A percentile compares a stretch with the other conserved stretches of the same genome.
Conservation (phyloP, 2,113 vertebrate genomes). For the Puntigrus tetrazona region DNA sequence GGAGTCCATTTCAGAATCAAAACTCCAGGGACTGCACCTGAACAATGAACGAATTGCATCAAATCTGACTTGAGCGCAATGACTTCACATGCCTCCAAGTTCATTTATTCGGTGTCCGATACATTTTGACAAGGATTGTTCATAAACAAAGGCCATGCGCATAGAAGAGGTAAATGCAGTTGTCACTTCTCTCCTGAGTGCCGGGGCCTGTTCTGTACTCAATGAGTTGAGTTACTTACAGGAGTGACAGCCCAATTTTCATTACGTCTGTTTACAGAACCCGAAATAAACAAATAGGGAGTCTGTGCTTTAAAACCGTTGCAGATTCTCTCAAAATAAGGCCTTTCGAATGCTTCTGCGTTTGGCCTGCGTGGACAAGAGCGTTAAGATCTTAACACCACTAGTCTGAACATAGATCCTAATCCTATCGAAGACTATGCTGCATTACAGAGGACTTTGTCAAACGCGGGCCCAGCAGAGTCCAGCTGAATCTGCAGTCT, state of each 20-base stretch:
- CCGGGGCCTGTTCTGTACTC: neutral
- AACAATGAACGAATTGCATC: neutral
- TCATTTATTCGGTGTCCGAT: neutral
- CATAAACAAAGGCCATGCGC: neutral
- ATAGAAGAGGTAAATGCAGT: neutral
- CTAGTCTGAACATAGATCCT: conserved; percentile 3
- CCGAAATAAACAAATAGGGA: neutral
- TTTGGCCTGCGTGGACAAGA: neutral
- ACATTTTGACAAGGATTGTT: neutral
- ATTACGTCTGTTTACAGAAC: neutral
- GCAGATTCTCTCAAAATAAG: neutral
- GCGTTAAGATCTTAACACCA: neutral
- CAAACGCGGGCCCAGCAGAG: neutral
- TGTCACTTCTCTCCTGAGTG: neutral
- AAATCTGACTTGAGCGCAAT: neutral
- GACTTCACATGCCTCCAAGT: neutral
- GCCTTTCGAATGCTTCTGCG: neutral
- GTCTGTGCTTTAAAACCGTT: neutral
- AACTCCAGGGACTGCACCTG: neutral
- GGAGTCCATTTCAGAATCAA: neutral
- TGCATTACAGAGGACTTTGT: conserved; percentile 9
- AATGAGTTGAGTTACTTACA: neutral
- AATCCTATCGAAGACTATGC: neutral
- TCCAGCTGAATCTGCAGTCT: conserved; percentile 16
- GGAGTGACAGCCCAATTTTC: neutral